phyloP scores from a whole-genome alignment of 2,797 vertebrate genomes.

The Tenualosa ilisha region DNA sequence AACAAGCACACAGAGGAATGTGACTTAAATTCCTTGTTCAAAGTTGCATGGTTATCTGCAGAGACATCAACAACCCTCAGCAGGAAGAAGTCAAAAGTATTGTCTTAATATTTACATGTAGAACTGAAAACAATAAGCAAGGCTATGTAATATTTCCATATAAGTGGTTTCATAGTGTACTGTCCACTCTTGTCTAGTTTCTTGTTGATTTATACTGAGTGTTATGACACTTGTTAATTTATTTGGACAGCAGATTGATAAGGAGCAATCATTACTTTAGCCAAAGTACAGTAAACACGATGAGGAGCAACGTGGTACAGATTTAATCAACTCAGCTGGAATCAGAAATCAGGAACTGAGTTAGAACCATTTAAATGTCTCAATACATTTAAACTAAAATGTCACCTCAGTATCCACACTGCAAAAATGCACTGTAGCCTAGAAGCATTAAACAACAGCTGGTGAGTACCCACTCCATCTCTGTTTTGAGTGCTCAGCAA shows the following conservation, averaged over 20 bases:
- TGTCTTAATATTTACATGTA: background rate
- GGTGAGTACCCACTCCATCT: background rate
- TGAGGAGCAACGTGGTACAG: constrained; percentile 33
- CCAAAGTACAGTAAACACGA: background rate
- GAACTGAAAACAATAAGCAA: background rate
- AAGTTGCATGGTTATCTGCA: background rate
- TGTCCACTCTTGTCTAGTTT: background rate
- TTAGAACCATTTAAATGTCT: background rate
- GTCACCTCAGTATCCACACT: background rate
- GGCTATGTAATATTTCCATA: background rate
- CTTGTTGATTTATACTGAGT: background rate
- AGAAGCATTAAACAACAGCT: background rate
- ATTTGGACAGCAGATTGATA: background rate
- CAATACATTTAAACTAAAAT: constrained; percentile 40
- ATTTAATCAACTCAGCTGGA: constrained; percentile 15
- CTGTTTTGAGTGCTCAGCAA: background rate
- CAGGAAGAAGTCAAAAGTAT: background rate
- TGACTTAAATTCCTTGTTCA: background rate
- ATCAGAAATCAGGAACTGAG: background rate
- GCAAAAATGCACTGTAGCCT: background rate
- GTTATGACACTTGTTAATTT: background rate
- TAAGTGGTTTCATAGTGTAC: background rate
- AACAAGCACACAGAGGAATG: constrained; percentile 8
- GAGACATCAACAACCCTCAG: background rate
- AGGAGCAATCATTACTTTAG: background rate